Evolutionary conservation across 2,888 invertebrate genomes (phyloP).

Genomic region (Busseola fusca): DNA sequence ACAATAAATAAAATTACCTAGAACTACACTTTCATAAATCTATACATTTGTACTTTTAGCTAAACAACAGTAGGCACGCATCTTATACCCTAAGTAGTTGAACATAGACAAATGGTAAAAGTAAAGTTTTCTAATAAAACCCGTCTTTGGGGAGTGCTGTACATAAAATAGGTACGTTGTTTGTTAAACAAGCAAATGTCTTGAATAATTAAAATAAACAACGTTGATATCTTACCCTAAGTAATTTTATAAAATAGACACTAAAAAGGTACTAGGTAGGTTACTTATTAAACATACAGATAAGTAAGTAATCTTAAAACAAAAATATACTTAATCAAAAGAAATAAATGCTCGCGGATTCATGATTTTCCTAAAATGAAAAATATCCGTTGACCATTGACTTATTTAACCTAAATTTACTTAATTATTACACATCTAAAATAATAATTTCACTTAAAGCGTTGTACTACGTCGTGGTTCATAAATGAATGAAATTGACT

Average conservation of each 20-base stretch:
- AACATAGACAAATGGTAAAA: neutral
- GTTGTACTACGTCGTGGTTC: slow-evolving; percentile 30
- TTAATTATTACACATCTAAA: slow-evolving; percentile 37
- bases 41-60: slow-evolving; percentile 40
- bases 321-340: slow-evolving; percentile 3
- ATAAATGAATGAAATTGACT: slow-evolving; percentile 52
- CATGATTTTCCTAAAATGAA: slow-evolving; percentile 18
- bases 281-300: slow-evolving; percentile 1
- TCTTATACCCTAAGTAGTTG: slow-evolving; percentile 5
- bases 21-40: slow-evolving; percentile 7
- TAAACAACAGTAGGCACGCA: slow-evolving; percentile 33
- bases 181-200: slow-evolving; percentile 2
- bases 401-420: slow-evolving; percentile 13
- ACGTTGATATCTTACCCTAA: neutral
- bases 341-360: slow-evolving; percentile 44
- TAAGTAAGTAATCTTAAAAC: neutral
- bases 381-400: slow-evolving; percentile 5
- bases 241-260: neutral
- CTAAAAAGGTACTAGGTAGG: neutral
- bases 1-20: neutral
- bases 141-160: neutral
- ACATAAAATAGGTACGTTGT: neutral
- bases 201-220: slow-evolving; percentile 13
- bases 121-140: neutral
- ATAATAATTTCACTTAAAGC: slow-evolving; percentile 40